Conservation (phyloP, 1,140 invertebrate genomes). For the Caligus rogercresseyi region DNA sequence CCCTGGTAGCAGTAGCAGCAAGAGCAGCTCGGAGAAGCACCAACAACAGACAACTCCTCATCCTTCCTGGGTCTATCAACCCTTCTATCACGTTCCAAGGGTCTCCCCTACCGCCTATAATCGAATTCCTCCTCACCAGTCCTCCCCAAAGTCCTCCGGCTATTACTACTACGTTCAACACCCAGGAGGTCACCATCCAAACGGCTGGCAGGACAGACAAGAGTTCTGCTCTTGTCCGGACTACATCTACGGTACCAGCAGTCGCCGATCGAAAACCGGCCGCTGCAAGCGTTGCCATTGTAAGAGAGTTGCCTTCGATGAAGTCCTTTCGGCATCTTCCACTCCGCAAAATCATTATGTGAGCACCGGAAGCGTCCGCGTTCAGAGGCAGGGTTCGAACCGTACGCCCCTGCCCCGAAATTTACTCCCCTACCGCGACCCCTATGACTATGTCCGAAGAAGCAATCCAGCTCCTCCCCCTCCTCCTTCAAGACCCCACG, state of each 20-base stretch:
- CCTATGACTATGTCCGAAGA: not conserved
- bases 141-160: not conserved
- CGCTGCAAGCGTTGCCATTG: not conserved
- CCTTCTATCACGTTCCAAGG: not conserved
- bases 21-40: not conserved
- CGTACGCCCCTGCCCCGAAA: not conserved
- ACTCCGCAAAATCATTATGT: not conserved
- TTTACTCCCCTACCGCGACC: not conserved
- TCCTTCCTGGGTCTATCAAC: not conserved
- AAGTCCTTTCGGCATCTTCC: not conserved
- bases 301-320: not conserved
- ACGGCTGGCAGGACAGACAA: not conserved
- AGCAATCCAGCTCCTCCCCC: too few species aligned
- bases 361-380: not conserved
- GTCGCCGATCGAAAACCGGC: not conserved
- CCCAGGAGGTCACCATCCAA: not conserved
- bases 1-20: not conserved
- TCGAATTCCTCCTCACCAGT: not conserved
- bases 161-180: not conserved
- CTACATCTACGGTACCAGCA: not conserved
- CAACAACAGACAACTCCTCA: not conserved
- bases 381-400: not conserved
- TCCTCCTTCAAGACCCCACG: not conserved
- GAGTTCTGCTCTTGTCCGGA: not conserved
- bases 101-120: not conserved